phyloP scores from a whole-genome alignment of 2,888 invertebrate species.

The Phengaris arion region DNA sequence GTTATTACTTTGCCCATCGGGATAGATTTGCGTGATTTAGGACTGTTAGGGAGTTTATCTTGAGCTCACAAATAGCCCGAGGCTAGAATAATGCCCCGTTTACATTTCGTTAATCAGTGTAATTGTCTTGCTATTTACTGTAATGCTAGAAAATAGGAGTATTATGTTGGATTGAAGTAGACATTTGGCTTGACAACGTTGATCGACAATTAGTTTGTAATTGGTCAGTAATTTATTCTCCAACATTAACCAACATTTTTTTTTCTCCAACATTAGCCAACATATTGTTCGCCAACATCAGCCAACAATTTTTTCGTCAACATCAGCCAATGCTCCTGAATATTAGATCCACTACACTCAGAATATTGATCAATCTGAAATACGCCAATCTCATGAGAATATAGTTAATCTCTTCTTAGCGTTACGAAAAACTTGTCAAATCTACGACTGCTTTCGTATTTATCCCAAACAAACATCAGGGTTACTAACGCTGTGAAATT shows the following conservation, averaged over 20 bases:
- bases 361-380: conserved; percentile 12
- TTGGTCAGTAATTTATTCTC: no score
- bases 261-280: no score
- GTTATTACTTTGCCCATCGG: conserved; percentile 24
- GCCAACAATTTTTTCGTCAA: no score
- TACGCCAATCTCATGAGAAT: conserved; percentile 9
- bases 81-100: conserved; percentile 24
- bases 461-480: no score
- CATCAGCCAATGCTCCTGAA: background rate
- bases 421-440: background rate
- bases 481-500: background rate
- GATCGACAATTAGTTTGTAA: no score
- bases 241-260: no score
- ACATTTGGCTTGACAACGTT: background rate
- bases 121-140: conserved; percentile 8
- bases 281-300: no score
- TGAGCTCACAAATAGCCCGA: conserved; percentile 21
- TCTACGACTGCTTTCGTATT: no score
- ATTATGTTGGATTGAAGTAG: background rate
- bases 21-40: conserved; percentile 5
- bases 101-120: conserved; percentile 27
- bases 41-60: conserved; percentile 8
- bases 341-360: conserved; percentile 22
- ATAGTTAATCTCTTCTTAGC: background rate
- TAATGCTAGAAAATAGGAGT: background rate